Evolutionary conservation across 1,140 invertebrate species (phyloP).

Genomic region (Akabosia matsudoensis): DNA sequence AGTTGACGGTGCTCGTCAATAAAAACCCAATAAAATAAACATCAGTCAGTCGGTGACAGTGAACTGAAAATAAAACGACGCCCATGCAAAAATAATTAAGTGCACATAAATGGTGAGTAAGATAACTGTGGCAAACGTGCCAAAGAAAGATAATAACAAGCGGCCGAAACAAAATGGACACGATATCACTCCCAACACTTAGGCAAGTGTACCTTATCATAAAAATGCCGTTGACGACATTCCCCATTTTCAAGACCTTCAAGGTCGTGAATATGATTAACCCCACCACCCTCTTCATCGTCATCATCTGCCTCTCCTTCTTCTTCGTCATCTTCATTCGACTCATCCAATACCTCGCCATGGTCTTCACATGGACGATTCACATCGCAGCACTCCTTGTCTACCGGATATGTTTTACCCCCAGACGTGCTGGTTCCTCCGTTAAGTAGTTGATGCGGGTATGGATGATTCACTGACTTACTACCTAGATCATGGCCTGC

Average conservation of each 20-base stretch:
- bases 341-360: conserved; percentile 8
- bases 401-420: conserved; percentile 44
- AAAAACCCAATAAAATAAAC: too few species aligned
- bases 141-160: too few species aligned
- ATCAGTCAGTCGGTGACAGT: too few species aligned
- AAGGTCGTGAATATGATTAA: background rate
- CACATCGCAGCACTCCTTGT: conserved; percentile 44
- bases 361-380: conserved; percentile 40
- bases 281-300: background rate
- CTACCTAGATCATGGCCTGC: background rate
- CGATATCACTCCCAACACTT: too few species aligned
- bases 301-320: background rate
- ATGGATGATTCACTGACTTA: background rate
- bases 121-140: too few species aligned
- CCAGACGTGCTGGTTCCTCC: background rate
- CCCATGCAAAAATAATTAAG: too few species aligned
- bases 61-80: too few species aligned
- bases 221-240: background rate
- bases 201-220: too few species aligned
- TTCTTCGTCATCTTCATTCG: background rate
- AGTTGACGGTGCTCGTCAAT: too few species aligned
- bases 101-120: too few species aligned
- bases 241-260: conserved; percentile 1
- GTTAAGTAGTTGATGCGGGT: background rate
- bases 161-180: too few species aligned